A percentile compares a stretch with the other conserved stretches of the same genome.
Evolutionary conservation across 2,888 invertebrate species (phyloP).

Genomic region (Phragmatobia fuliginosa): DNA sequence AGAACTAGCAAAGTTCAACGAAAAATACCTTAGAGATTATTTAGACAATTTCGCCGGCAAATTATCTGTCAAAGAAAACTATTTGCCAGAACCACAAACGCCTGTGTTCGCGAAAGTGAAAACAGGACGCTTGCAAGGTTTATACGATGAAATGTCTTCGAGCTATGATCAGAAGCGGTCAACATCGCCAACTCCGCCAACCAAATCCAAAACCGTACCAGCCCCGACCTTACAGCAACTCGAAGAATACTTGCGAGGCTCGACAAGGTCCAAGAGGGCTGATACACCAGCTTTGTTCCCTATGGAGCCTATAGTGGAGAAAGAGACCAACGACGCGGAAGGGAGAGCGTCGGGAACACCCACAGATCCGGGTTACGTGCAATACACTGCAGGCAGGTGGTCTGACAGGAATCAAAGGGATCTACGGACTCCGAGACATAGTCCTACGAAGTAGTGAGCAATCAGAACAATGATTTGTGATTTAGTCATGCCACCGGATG

Average conservation of each 20-base stretch:
- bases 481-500: slow-evolving; percentile 33
- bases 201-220: slow-evolving; percentile 68
- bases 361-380: slow-evolving; percentile 91
- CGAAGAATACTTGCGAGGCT: slow-evolving; percentile 79
- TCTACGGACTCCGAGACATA: slow-evolving; percentile 87
- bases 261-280: slow-evolving; percentile 68
- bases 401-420: slow-evolving; percentile 77
- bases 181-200: slow-evolving; percentile 66
- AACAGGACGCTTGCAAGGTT: slow-evolving; percentile 69
- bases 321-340: slow-evolving; percentile 69
- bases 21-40: slow-evolving; percentile 77
- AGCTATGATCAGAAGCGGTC: slow-evolving; percentile 70
- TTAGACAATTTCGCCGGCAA: slow-evolving; percentile 74
- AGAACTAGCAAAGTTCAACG: slow-evolving; percentile 81
- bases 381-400: slow-evolving; percentile 91
- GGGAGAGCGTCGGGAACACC: slow-evolving; percentile 88
- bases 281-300: slow-evolving; percentile 82
- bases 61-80: slow-evolving; percentile 76
- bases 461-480: slow-evolving; percentile 40
- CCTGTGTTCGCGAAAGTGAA: slow-evolving; percentile 82
- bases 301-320: slow-evolving; percentile 84
- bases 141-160: slow-evolving; percentile 77
- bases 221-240: slow-evolving; percentile 82
- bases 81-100: slow-evolving; percentile 81
- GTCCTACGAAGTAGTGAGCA: slow-evolving; percentile 73